phyloP scores from a whole-genome alignment of 2,888 invertebrate species.

The Synanthedon formicaeformis region DNA sequence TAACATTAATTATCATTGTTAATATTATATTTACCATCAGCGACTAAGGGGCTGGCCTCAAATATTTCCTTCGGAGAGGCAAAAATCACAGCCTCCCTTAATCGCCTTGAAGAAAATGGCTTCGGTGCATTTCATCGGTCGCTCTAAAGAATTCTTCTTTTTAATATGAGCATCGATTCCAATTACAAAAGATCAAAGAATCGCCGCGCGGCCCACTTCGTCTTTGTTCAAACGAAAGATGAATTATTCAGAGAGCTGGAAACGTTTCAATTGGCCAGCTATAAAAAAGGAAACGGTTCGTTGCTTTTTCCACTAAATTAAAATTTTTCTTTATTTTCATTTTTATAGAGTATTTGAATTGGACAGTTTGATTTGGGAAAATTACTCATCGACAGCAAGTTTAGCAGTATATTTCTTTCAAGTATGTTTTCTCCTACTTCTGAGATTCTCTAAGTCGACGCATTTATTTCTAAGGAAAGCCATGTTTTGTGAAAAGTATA shows the following conservation, averaged over 20 bases:
- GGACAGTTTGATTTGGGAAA: constrained; percentile 26
- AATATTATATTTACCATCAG: neutral
- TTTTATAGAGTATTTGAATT: constrained; percentile 35
- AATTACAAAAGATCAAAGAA: constrained; percentile 72
- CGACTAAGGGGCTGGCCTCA: constrained; percentile 8
- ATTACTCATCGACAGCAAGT: constrained; percentile 1
- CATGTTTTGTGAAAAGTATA: too few relatives aligned
- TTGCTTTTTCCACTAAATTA: constrained; percentile 68
- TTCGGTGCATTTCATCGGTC: constrained; percentile 64
- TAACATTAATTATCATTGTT: too few relatives aligned
- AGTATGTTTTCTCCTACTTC: too few relatives aligned
- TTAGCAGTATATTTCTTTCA: too few relatives aligned
- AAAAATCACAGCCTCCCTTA: constrained; percentile 49
- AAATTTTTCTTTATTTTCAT: constrained; percentile 61
- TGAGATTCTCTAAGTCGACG: too few relatives aligned
- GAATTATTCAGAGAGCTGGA: constrained; percentile 71
- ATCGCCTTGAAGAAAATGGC: constrained; percentile 62
- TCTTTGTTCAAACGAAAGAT: constrained; percentile 72
- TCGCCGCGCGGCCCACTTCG: constrained; percentile 69
- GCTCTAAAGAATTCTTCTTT: constrained; percentile 62
- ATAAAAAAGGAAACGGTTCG: constrained; percentile 69
- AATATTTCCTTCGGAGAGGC: constrained; percentile 16
- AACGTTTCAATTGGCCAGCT: constrained; percentile 71
- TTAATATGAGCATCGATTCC: constrained; percentile 72
- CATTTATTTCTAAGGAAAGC: too few relatives aligned